Evolutionary conservation across 92 coral and sea anemone species (phyloP).

Genomic region (Epizoanthus rinbou): DNA sequence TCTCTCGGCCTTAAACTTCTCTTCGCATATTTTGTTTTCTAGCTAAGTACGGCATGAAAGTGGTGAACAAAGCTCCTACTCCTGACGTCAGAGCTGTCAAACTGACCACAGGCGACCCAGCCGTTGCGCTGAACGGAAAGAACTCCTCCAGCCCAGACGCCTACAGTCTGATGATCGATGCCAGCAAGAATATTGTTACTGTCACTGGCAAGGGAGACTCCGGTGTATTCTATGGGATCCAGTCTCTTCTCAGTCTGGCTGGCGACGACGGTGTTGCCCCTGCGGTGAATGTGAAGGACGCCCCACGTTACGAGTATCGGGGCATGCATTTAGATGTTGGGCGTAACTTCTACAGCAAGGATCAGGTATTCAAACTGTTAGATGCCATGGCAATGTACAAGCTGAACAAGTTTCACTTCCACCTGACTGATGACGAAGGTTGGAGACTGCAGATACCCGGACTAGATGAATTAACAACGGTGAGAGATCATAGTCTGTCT

Average conservation of each 20-base stretch:
- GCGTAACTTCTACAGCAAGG: conserved; percentile 62
- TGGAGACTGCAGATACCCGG: conserved; percentile 73
- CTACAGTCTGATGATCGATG: conserved; percentile 14
- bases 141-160: background rate
- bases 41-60: too few relatives aligned
- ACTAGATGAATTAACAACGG: conserved; percentile 59
- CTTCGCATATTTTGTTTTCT: too few relatives aligned
- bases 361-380: conserved; percentile 47
- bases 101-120: conserved; percentile 8
- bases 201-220: conserved; percentile 9
- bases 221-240: conserved; percentile 41
- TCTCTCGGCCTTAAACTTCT: too few relatives aligned
- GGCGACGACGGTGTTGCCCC: background rate
- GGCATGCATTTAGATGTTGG: conserved; percentile 69
- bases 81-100: background rate
- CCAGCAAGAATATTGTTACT: background rate
- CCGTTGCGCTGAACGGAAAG: background rate
- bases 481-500: background rate
- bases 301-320: conserved; percentile 46
- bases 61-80: too few relatives aligned
- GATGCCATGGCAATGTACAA: conserved; percentile 65
- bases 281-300: conserved; percentile 19
- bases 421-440: conserved; percentile 68
- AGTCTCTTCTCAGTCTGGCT: conserved; percentile 59
- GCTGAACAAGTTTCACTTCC: conserved; percentile 70